Percentiles rank a stretch among this genome's conserved stretches.
Conservation (phyloP, 2,888 invertebrate genomes). For the Acleris cristana region DNA sequence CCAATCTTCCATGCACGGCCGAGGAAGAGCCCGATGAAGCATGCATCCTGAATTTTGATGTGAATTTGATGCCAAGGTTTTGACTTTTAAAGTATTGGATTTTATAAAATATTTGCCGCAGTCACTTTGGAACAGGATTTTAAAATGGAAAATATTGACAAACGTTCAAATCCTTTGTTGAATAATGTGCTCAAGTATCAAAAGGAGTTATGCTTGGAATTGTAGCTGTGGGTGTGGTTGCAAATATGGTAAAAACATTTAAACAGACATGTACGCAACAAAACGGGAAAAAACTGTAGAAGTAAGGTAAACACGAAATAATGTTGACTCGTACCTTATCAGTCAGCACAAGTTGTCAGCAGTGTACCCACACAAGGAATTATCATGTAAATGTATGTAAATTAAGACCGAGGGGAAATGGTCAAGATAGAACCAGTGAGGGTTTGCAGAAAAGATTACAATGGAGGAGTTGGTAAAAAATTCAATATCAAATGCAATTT, state of each 20-base stretch:
- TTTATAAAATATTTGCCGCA: constrained; percentile 5
- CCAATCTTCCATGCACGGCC: constrained; percentile 33
- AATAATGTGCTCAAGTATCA: not conserved
- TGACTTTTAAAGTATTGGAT: constrained; percentile 25
- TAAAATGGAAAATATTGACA: not conserved
- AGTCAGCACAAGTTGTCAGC: constrained; percentile 42
- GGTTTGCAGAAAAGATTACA: constrained; percentile 5
- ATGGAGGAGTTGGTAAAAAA: constrained; percentile 3
- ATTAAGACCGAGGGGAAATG: constrained; percentile 44
- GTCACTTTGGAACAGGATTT: not conserved
- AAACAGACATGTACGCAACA: not conserved
- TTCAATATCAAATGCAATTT: constrained; percentile 1
- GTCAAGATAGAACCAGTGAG: constrained; percentile 23
- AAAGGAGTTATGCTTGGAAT: not conserved
- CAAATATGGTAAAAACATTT: not conserved
- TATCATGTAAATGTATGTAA: constrained; percentile 78
- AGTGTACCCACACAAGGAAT: constrained; percentile 62
- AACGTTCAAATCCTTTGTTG: no score
- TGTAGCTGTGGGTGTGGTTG: not conserved
- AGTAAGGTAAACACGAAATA: constrained; percentile 6
- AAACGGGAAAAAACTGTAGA: constrained; percentile 1
- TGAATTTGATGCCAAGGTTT: constrained; percentile 27
- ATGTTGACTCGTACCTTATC: constrained; percentile 14
- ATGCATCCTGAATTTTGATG: constrained; percentile 32
- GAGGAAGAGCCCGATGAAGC: constrained; percentile 25